Percentiles rank a stretch among this genome's conserved stretches.
Evolutionary conservation across 1,140 invertebrate genomes (phyloP).

Genomic region (Bombus polaris): DNA sequence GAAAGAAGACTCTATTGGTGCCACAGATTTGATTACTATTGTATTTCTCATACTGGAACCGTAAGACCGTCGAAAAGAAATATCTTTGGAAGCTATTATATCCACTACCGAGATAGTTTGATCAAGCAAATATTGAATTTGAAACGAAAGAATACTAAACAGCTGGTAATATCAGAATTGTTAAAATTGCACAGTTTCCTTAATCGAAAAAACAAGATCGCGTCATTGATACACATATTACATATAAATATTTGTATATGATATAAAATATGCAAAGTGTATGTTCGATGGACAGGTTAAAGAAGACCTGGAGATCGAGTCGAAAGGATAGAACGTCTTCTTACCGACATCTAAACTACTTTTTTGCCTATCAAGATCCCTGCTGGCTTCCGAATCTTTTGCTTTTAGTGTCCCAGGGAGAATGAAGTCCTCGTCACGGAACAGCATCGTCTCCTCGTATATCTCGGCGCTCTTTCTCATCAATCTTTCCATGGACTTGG

Average conservation of each 20-base stretch:
- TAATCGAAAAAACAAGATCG: too few species aligned
- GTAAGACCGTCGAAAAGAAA: not conserved
- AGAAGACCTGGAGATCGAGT: rapidly evolving
- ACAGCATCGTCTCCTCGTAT: conserved; percentile 43
- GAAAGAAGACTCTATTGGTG: not conserved
- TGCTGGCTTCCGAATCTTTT: not conserved
- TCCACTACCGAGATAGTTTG: not conserved
- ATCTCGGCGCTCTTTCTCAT: conserved; percentile 44
- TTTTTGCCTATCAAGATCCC: not conserved
- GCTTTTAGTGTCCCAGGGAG: conserved; percentile 61
- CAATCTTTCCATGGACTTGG: conserved; percentile 56
- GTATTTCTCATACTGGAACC: not conserved
- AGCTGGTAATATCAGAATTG: rapidly evolving
- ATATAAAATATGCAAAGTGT: too few species aligned
- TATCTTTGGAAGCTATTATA: not conserved
- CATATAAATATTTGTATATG: too few species aligned
- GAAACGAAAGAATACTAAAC: not conserved
- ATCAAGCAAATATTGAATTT: not conserved
- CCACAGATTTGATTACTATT: not conserved
- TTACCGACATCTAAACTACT: not conserved
- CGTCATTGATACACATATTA: too few species aligned
- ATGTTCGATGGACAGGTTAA: too few species aligned
- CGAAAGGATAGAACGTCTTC: not conserved
- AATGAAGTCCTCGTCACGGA: conserved; percentile 65
- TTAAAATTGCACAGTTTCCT: too few species aligned